phyloP scores from a whole-genome alignment of 1,140 invertebrate genomes.

The Nasonia vitripennis region DNA sequence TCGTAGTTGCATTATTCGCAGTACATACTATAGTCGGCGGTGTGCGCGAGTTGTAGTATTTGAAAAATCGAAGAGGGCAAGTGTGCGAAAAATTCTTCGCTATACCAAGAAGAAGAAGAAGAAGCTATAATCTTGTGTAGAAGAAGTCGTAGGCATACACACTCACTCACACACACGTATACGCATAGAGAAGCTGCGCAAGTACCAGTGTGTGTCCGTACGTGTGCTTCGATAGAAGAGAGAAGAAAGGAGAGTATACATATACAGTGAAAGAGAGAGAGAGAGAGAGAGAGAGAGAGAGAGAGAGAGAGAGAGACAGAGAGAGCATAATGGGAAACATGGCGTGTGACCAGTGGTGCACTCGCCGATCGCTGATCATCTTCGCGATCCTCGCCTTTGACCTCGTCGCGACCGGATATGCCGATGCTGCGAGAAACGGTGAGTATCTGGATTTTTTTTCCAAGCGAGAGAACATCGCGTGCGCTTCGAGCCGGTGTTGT shows the following conservation, averaged over 20 bases:
- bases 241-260: neutral
- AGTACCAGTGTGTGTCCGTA: neutral
- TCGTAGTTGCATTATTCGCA: no score
- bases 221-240: neutral
- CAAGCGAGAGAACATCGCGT: no score
- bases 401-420: slow-evolving; percentile 40
- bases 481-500: no score
- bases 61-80: no score
- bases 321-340: slow-evolving; percentile 57
- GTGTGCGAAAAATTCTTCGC: no score
- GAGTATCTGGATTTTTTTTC: neutral
- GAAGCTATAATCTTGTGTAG: neutral
- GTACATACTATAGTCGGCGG: no score
- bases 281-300: slow-evolving; percentile 17
- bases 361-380: slow-evolving; percentile 50
- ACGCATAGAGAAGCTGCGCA: neutral
- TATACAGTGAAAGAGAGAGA: slow-evolving; percentile 10
- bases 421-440: neutral
- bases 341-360: slow-evolving; percentile 66
- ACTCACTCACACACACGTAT: neutral
- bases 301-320: slow-evolving; percentile 21
- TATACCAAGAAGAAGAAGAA: neutral
- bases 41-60: no score
- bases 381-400: slow-evolving; percentile 56
- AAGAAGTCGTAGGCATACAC: neutral